Conservation (phyloP, 2,113 vertebrate species). For the Sylvilagus bachmani region DNA sequence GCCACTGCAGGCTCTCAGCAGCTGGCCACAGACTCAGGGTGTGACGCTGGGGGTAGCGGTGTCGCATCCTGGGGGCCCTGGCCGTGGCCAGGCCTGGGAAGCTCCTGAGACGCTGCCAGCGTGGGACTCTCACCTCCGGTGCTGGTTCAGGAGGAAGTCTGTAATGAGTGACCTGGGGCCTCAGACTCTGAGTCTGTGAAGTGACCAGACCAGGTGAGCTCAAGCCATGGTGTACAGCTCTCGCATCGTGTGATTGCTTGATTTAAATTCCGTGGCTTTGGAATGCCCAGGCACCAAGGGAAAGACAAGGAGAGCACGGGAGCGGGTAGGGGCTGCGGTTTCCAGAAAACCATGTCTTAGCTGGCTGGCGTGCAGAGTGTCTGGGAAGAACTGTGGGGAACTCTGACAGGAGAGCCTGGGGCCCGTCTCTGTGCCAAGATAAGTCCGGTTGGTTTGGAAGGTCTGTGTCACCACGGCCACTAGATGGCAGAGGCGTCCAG, state of each 20-base stretch:
- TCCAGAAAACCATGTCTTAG: background rate
- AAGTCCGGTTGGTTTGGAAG: background rate
- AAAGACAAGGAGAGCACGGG: background rate
- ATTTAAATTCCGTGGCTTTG: conserved; percentile 6
- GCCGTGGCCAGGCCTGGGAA: background rate
- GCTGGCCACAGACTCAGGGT: background rate
- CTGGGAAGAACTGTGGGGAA: background rate
- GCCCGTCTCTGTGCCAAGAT: background rate
- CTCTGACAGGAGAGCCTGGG: background rate
- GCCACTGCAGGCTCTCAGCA: background rate
- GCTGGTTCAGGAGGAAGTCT: background rate
- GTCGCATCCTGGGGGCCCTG: background rate
- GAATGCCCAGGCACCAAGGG: background rate
- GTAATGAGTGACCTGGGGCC: background rate
- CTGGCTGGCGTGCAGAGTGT: background rate
- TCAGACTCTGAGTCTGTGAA: background rate
- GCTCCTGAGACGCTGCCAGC: background rate
- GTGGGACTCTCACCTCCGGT: background rate
- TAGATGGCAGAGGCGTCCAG: conserved; percentile 67
- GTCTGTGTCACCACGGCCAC: background rate
- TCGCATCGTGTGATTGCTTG: background rate
- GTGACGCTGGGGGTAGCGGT: background rate
- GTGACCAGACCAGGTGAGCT: background rate
- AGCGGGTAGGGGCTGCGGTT: background rate
- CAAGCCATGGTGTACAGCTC: background rate